Percentiles rank a stretch among this genome's conserved stretches.
Evolutionary conservation across 2,797 vertebrate species (phyloP).

Genomic region (Sebastes trivittatus): DNA sequence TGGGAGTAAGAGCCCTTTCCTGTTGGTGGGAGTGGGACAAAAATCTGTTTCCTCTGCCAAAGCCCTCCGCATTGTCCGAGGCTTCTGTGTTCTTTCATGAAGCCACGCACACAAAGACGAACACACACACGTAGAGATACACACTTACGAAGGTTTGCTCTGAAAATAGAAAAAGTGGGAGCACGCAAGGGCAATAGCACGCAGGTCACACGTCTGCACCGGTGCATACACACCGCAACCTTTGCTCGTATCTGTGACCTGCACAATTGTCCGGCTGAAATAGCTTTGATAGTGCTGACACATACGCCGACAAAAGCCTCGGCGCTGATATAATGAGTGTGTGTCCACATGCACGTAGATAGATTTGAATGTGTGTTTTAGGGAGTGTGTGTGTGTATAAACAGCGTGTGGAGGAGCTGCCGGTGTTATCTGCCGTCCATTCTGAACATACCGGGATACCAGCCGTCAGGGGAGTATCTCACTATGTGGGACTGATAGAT

Average conservation of each 20-base stretch:
- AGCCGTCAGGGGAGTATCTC: conserved; percentile 59
- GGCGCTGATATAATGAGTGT: conserved; percentile 58
- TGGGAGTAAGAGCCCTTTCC: conserved; percentile 77
- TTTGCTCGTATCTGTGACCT: conserved; percentile 67
- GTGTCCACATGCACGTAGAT: neutral
- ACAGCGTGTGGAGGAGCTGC: conserved; percentile 62
- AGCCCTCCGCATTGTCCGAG: conserved; percentile 75
- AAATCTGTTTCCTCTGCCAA: conserved; percentile 81
- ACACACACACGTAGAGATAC: conserved; percentile 2
- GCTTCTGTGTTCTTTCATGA: conserved; percentile 70
- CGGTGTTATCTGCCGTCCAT: conserved; percentile 66
- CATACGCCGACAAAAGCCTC: conserved; percentile 61
- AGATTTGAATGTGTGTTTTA: conserved; percentile 22
- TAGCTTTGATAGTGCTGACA: conserved; percentile 73
- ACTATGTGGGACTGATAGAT: conserved; percentile 29
- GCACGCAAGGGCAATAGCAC: conserved; percentile 33
- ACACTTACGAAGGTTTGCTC: conserved; percentile 58
- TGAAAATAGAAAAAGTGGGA: conserved; percentile 72
- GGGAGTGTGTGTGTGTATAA: conserved; percentile 34
- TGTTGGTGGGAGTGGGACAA: conserved; percentile 82
- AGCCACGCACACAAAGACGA: conserved; percentile 41
- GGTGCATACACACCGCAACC: conserved; percentile 16
- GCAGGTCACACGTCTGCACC: conserved; percentile 31
- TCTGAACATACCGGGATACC: conserved; percentile 73
- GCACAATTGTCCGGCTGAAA: conserved; percentile 63